Evolutionary conservation across 1,140 invertebrate genomes (phyloP), one percentile per base, ranked within the genome.

Genomic region (Apis florea): DNA sequence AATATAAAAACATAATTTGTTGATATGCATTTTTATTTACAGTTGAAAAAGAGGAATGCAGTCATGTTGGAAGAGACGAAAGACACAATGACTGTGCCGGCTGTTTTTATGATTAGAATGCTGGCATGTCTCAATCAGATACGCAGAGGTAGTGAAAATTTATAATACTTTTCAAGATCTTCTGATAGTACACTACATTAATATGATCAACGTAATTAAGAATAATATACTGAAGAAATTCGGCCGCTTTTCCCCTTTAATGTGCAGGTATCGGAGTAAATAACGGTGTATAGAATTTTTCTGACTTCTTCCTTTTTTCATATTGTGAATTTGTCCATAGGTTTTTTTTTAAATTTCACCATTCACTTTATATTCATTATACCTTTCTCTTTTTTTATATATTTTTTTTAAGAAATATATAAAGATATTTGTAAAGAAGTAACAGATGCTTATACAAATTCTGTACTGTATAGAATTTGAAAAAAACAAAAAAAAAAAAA

Each of bases 41-140:
- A 98, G 97, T 93, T 98, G n/a, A 96, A 96, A 81, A 95, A 95
- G 92, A 94, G 96, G 68, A 98, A 98, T 94, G 97, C 96, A 82
- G 94, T 97, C 47, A 97, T 98, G 97, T 93, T 98, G 85, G 97
- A 98, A 93, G 97, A 98, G 93, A 98, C 97, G 13, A 96, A 96
- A 92, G 97, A 98, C 90, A 98, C 97, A 1, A 97, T 98, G 85
- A 98, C 97, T 56, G 97, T 98, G 71, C 97, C 97, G 76, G 97
- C 97, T 21, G 95, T 96, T 67, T 98, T 98, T 90, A 98, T 98
- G 97, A 97, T 98, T 80, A 93, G 97, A 85, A 97, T 98, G 95
- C 90, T 98, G 88, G 96, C 97, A 31, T 97, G 96, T 85, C 92
- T 98, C 31, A 97, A 97, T 94, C 96, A 96, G 85, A 95, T 96